phyloP scores from a whole-genome alignment of 2,113 vertebrate species.

The Oryzias javanicus region DNA sequence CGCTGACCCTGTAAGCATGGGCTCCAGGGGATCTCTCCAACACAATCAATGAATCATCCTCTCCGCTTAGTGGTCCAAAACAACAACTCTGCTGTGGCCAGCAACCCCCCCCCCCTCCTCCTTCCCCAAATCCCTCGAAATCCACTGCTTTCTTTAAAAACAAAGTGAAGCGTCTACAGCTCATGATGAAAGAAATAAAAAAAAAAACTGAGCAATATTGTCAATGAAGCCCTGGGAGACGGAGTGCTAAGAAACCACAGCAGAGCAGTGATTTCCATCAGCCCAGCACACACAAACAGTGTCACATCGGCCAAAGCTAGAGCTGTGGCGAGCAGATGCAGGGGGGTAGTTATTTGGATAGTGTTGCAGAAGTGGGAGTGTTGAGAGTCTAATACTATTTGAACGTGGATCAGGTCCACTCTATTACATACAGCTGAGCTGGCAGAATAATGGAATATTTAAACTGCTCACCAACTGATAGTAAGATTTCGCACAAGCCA shows the following conservation, averaged over 20 bases:
- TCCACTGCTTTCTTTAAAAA: not conserved
- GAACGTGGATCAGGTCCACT: slow-evolving; percentile 58
- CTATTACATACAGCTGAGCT: slow-evolving; percentile 52
- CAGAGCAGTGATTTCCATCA: slow-evolving; percentile 39
- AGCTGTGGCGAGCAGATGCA: slow-evolving; percentile 30
- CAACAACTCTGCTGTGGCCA: not conserved
- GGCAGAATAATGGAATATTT: slow-evolving; percentile 64
- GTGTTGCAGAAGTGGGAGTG: slow-evolving; percentile 47
- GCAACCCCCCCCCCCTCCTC: too few species aligned
- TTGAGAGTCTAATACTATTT: slow-evolving; percentile 57
- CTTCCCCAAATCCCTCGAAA: not conserved
- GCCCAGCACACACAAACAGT: slow-evolving; percentile 16
- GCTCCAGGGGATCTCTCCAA: not conserved
- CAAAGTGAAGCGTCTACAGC: slow-evolving; percentile 1
- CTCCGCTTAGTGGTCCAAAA: too few species aligned
- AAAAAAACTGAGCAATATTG: not conserved
- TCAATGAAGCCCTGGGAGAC: slow-evolving; percentile 19
- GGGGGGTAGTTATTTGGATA: slow-evolving; percentile 55
- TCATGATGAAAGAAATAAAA: not conserved
- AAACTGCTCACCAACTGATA: slow-evolving; percentile 50
- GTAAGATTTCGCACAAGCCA: slow-evolving; percentile 23
- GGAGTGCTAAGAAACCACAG: slow-evolving; percentile 3
- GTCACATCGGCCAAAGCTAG: slow-evolving; percentile 28
- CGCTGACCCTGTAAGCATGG: slow-evolving; percentile 5
- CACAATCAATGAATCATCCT: slow-evolving; percentile 25